These are phyloP conservation scores for Rattus rattus DNA, from an alignment of 2,113 vertebrate species.

Conservation along the genomic window DNA sequence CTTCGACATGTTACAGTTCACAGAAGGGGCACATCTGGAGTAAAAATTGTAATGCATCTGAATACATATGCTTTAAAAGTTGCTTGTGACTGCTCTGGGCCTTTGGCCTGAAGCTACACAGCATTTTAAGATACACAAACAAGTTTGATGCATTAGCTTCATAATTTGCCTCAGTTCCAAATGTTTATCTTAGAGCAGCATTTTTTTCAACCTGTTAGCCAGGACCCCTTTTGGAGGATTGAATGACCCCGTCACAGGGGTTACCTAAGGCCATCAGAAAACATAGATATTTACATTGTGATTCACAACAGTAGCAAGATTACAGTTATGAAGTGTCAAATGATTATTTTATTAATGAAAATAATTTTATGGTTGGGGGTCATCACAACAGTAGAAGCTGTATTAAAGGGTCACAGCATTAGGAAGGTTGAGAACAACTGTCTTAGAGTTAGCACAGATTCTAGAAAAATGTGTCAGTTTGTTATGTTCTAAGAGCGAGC, in stretches of 20 bases:
- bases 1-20: neutral
- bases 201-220: neutral
- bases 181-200: neutral
- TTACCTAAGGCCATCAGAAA: neutral
- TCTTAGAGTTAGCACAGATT: neutral
- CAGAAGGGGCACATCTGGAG: neutral
- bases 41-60: neutral
- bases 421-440: neutral
- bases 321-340: neutral
- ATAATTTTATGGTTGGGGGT: neutral
- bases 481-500: neutral
- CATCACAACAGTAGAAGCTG: neutral
- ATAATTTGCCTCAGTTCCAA: neutral
- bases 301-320: neutral
- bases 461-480: neutral
- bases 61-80: neutral
- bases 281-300: neutral
- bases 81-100: neutral
- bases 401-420: neutral
- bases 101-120: neutral
- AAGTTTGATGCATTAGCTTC: neutral
- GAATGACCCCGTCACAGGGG: no score
- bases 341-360: neutral
- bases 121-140: neutral
- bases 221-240: neutral